Percentiles rank a stretch among this genome's conserved stretches.
These are phyloP conservation scores for Cettia cetti DNA, from an alignment of 2,113 vertebrate genomes.

Conservation along the genomic window DNA sequence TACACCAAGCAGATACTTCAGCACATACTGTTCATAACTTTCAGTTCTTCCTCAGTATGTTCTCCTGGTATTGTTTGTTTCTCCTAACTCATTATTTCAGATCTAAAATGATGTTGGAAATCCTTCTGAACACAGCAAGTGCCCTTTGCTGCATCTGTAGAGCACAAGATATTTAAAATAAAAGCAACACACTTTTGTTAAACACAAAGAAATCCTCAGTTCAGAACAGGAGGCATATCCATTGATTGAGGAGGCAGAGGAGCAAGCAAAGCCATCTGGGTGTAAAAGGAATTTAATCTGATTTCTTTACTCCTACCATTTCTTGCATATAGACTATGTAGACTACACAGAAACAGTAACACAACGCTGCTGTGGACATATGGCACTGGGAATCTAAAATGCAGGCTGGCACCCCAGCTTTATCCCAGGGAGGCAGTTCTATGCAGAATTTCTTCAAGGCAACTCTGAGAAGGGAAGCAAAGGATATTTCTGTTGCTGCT, in stretches of 20 bases:
- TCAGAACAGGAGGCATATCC: neutral
- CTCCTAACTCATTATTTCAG: neutral
- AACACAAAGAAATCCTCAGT: neutral
- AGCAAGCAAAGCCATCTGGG: neutral
- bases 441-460: neutral
- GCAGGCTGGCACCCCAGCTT: neutral
- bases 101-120: neutral
- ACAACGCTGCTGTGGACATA: neutral
- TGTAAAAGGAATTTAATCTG: neutral
- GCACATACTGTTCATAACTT: neutral
- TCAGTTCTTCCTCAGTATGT: neutral
- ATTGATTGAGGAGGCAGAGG: neutral
- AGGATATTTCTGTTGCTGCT: neutral
- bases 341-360: neutral
- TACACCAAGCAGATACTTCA: neutral
- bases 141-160: neutral
- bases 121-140: neutral
- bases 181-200: neutral
- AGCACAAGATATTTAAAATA: neutral
- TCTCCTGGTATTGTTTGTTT: neutral
- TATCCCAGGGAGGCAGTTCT: neutral
- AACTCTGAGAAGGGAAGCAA: neutral
- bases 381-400: neutral
- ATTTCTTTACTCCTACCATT: neutral
- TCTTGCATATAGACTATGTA: neutral